phyloP scores from a whole-genome alignment of 2,888 invertebrate species.

The Drosophila heteroneura region DNA sequence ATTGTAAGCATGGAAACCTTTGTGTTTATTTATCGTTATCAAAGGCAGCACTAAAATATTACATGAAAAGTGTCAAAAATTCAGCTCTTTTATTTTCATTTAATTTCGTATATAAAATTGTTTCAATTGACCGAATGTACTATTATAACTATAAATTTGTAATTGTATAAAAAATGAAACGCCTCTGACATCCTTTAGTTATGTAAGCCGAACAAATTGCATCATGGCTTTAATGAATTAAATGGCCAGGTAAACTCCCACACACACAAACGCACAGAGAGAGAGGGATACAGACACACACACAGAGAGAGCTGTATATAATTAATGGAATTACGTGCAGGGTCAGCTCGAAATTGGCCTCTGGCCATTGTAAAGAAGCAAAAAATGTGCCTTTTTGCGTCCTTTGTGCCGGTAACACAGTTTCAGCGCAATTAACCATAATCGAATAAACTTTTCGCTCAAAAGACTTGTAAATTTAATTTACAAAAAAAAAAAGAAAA shows the following conservation, averaged over 20 bases:
- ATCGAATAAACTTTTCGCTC: constrained; percentile 55
- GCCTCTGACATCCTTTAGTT: background rate
- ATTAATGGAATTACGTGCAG: constrained; percentile 9
- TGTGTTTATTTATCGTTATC: background rate
- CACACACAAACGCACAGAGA: background rate
- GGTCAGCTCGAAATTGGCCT: constrained; percentile 14
- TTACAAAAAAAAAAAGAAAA: constrained; percentile 24
- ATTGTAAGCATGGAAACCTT: background rate
- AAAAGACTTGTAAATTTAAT: constrained; percentile 57
- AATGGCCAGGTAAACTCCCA: background rate
- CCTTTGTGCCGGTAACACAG: constrained; percentile 10
- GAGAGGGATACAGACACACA: background rate
- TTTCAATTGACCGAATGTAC: background rate
- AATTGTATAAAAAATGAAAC: background rate
- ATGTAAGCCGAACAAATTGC: background rate
- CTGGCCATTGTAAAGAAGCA: background rate
- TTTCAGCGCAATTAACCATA: constrained; percentile 49
- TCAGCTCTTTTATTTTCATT: background rate
- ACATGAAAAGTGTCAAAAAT: background rate
- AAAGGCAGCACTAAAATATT: background rate
- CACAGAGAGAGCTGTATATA: background rate
- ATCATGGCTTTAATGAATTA: background rate
- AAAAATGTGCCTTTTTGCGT: constrained; percentile 4
- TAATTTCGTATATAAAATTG: background rate
- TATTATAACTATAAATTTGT: background rate